Evolutionary conservation across 2,888 invertebrate genomes (phyloP).

Genomic region (Reticulitermes lucifugus): DNA sequence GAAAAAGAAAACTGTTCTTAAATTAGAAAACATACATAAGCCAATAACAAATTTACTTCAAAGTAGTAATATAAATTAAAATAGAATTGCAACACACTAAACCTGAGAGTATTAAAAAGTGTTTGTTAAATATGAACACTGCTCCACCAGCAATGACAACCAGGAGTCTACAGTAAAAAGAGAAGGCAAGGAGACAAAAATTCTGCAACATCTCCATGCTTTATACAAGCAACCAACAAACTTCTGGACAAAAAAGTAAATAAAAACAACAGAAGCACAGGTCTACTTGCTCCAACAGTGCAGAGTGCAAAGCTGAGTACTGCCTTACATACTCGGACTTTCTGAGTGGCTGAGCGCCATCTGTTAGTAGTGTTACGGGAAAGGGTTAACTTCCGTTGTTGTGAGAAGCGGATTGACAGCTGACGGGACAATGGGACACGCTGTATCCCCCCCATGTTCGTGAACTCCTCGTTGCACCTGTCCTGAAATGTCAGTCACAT

Average conservation of each 20-base stretch:
- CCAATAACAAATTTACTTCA: too few species aligned
- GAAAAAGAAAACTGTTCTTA: too few species aligned
- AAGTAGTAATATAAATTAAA: too few species aligned
- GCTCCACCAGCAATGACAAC: background rate
- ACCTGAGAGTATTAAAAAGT: too few species aligned
- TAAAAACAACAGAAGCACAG: background rate
- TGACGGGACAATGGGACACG: constrained; percentile 68
- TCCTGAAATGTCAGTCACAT: constrained; percentile 35
- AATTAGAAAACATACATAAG: too few species aligned
- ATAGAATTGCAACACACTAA: too few species aligned
- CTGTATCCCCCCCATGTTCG: constrained; percentile 35
- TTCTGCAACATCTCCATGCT: background rate
- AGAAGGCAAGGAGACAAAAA: background rate
- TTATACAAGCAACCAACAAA: constrained; percentile 15
- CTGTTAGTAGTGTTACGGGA: constrained; percentile 66
- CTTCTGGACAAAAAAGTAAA: background rate
- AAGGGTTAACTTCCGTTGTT: constrained; percentile 63
- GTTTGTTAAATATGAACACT: too few species aligned
- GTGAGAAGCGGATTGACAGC: constrained; percentile 73
- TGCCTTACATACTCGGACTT: constrained; percentile 76
- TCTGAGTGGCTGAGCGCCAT: constrained; percentile 78
- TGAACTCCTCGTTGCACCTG: constrained; percentile 38
- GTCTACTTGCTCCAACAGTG: background rate
- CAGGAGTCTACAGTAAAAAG: background rate
- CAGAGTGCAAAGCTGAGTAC: constrained; percentile 17